These are phyloP conservation scores for Cheilosia grossa DNA, from an alignment of 2,888 invertebrate species.

Conservation along the genomic window DNA sequence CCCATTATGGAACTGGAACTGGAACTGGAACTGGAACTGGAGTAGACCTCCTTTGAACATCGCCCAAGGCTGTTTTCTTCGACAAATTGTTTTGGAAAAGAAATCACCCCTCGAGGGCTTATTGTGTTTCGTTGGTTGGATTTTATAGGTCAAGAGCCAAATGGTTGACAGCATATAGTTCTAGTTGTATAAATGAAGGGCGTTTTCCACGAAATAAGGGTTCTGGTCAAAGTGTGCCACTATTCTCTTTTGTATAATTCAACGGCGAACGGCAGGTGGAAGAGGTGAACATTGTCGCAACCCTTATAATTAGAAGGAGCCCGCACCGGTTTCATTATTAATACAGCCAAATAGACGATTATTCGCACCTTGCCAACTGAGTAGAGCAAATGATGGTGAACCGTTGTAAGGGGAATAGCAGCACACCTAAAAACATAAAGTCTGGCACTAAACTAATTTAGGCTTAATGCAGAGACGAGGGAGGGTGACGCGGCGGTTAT, in stretches of 20 bases:
- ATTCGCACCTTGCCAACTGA: slow-evolving; percentile 53
- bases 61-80: slow-evolving; percentile 42
- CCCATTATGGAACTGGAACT: slow-evolving; percentile 41
- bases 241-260: slow-evolving; percentile 33
- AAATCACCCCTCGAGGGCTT: slow-evolving; percentile 38
- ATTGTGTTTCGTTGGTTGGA: slow-evolving; percentile 43
- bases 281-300: no score
- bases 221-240: slow-evolving; percentile 25
- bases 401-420: neutral
- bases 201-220: slow-evolving; percentile 8
- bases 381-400: neutral
- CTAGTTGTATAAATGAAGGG: slow-evolving; percentile 13
- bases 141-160: slow-evolving; percentile 73
- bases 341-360: slow-evolving; percentile 63
- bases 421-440: slow-evolving; percentile 7
- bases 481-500: neutral
- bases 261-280: neutral
- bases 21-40: slow-evolving; percentile 29
- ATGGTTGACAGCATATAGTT: slow-evolving; percentile 41
- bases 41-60: slow-evolving; percentile 25
- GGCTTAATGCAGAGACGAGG: slow-evolving; percentile 45
- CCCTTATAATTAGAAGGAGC: slow-evolving; percentile 37
- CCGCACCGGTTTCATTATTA: slow-evolving; percentile 65
- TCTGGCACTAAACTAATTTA: slow-evolving; percentile 61
- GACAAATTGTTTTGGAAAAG: slow-evolving; percentile 18